Conservation (phyloP, 2,113 vertebrate genomes). For the Lycocorax pyrrhopterus region DNA sequence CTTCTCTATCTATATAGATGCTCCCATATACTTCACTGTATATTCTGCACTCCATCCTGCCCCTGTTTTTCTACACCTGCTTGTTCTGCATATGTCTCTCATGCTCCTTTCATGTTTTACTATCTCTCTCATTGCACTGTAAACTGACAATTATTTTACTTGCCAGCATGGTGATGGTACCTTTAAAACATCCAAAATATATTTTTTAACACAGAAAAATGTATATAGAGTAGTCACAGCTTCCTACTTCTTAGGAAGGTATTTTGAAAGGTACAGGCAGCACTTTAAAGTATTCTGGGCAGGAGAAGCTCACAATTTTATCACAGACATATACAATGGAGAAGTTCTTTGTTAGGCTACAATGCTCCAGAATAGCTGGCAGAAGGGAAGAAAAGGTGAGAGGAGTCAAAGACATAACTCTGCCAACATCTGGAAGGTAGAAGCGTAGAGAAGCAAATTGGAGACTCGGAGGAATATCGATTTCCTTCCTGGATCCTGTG, state of each 20-base stretch:
- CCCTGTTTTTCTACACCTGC: neutral
- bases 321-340: fast-evolving
- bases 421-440: neutral
- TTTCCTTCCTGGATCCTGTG: neutral
- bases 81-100: neutral
- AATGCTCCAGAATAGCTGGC: neutral
- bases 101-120: neutral
- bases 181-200: neutral
- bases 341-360: neutral
- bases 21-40: neutral
- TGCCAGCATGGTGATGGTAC: neutral
- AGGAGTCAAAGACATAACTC: neutral
- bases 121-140: neutral
- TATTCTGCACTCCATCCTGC: neutral
- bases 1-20: neutral
- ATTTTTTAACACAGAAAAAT: neutral
- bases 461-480: neutral
- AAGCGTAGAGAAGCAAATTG: neutral
- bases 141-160: neutral
- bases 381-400: neutral
- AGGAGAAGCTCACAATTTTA: neutral
- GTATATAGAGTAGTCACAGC: neutral
- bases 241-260: neutral
- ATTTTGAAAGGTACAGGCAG: neutral
- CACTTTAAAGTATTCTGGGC: neutral